Percentiles rank a stretch among this genome's conserved stretches.
These are phyloP conservation scores for Neolamprologus tretocephalus DNA, from an alignment of 2,113 vertebrate genomes.

Conservation along the genomic window DNA sequence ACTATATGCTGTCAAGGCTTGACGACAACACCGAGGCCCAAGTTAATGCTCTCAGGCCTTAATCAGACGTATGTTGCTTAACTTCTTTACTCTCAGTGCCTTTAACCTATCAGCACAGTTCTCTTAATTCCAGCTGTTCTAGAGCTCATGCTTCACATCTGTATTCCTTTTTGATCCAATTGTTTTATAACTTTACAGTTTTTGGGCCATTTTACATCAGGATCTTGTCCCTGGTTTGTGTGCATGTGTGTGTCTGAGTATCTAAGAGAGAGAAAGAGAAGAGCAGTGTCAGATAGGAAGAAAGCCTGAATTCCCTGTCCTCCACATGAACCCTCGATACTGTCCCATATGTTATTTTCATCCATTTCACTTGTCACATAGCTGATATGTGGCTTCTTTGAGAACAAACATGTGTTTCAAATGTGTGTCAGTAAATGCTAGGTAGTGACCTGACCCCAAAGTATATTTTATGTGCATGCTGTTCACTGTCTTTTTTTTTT, in stretches of 20 bases:
- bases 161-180: background rate
- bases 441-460: slow-evolving; percentile 20
- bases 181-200: background rate
- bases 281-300: background rate
- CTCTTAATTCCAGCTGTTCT: background rate
- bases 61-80: background rate
- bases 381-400: slow-evolving; percentile 50
- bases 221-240: background rate
- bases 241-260: background rate
- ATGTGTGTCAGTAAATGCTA: slow-evolving; percentile 44
- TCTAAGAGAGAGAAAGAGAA: background rate
- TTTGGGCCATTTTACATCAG: background rate
- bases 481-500: slow-evolving; percentile 1
- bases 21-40: background rate
- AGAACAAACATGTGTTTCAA: slow-evolving; percentile 57
- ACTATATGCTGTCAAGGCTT: background rate
- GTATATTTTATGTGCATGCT: slow-evolving; percentile 20
- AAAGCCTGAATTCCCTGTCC: slow-evolving; percentile 50
- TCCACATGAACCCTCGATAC: slow-evolving; percentile 54
- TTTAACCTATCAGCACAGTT: background rate
- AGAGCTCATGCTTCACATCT: background rate
- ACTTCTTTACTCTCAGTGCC: background rate
- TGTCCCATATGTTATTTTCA: slow-evolving; percentile 56
- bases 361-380: slow-evolving; percentile 53
- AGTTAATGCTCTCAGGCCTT: background rate